Evolutionary conservation across 2,888 invertebrate species (phyloP).

Genomic region (Drosophila affinis): DNA sequence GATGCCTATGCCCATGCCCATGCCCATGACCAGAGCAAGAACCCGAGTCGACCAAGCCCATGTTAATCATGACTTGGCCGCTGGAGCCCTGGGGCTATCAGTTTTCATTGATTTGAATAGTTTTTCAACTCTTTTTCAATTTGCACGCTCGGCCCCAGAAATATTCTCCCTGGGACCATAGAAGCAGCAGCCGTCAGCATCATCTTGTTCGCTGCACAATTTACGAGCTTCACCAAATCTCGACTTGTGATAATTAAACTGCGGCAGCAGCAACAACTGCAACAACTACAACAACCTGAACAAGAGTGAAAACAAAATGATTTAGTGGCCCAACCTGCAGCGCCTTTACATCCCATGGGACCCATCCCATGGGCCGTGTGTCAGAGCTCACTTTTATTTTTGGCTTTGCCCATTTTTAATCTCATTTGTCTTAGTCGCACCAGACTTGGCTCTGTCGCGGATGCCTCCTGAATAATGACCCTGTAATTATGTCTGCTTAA

Average conservation of each 20-base stretch:
- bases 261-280: slow-evolving; percentile 51
- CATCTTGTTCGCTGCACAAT: slow-evolving; percentile 64
- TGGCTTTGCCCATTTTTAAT: slow-evolving; percentile 24
- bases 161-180: slow-evolving; percentile 21
- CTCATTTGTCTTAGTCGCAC: slow-evolving; percentile 33
- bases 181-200: slow-evolving; percentile 58
- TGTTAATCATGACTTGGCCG: slow-evolving; percentile 71
- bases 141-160: slow-evolving; percentile 61
- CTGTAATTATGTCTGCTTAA: slow-evolving; percentile 34
- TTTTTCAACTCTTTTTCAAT: slow-evolving; percentile 66
- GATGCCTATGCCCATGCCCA: background rate
- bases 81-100: slow-evolving; percentile 71
- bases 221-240: slow-evolving; percentile 67
- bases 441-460: slow-evolving; percentile 9
- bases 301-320: slow-evolving; percentile 72
- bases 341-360: slow-evolving; percentile 1
- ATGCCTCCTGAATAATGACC: slow-evolving; percentile 32
- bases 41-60: slow-evolving; percentile 45
- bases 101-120: slow-evolving; percentile 77
- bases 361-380: slow-evolving; percentile 12
- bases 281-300: background rate
- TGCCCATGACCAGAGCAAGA: background rate
- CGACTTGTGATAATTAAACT: slow-evolving; percentile 72
- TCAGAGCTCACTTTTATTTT: slow-evolving; percentile 43
- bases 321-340: slow-evolving; percentile 53